Percentiles rank a stretch among this genome's conserved stretches.
Conservation (phyloP, 1,140 invertebrate genomes). For the Eumeta japonica region DNA sequence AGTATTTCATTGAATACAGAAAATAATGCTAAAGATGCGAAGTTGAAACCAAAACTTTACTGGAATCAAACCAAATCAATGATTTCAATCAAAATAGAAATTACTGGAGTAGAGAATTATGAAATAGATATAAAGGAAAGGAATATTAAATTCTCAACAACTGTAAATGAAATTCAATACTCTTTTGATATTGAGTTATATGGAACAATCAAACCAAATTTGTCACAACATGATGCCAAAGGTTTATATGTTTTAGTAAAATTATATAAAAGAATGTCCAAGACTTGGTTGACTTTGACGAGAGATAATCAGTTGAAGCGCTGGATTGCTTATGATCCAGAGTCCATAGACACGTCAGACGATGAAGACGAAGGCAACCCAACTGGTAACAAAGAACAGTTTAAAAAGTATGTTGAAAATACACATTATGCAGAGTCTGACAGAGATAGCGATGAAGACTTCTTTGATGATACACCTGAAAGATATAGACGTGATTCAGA, state of each 20-base stretch:
- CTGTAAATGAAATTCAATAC: conserved; percentile 22
- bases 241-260: conserved; percentile 34
- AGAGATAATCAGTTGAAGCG: conserved; percentile 21
- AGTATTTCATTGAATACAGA: conserved; percentile 3
- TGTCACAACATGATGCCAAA: conserved; percentile 27
- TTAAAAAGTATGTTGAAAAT: neutral
- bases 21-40: conserved; percentile 8
- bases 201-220: conserved; percentile 23
- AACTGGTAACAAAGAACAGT: neutral
- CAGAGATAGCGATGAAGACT: conserved; percentile 2
- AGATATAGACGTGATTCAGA: neutral
- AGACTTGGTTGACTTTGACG: conserved; percentile 32
- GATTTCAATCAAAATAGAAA: conserved; percentile 31
- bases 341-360: conserved; percentile 30
- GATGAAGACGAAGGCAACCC: conserved; percentile 24
- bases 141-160: conserved; percentile 21
- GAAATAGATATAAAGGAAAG: conserved; percentile 24
- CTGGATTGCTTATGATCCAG: conserved; percentile 41
- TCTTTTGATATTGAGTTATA: conserved; percentile 36
- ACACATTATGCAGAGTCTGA: conserved; percentile 7
- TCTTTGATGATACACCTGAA: neutral
- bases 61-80: conserved; percentile 33
- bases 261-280: conserved; percentile 25
- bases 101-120: conserved; percentile 31
- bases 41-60: conserved; percentile 27